A percentile compares a stretch with the other conserved stretches of the same genome.
phyloP scores from a whole-genome alignment of 2,888 invertebrate genomes.

The Brachyopa scutellaris region DNA sequence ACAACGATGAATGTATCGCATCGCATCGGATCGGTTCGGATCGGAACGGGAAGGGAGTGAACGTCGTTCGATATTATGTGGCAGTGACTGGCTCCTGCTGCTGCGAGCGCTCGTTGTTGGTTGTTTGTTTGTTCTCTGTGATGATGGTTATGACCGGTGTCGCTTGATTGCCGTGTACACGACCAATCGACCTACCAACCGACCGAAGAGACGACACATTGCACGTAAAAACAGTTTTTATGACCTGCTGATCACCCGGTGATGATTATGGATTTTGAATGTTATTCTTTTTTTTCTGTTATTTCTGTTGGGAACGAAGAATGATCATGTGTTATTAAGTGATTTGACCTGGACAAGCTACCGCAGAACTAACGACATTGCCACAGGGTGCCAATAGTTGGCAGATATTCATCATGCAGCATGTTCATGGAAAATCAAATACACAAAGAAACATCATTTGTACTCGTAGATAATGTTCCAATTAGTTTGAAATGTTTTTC shows the following conservation, averaged over 20 bases:
- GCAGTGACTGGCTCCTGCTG: constrained; percentile 57
- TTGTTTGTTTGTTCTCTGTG: too few relatives aligned
- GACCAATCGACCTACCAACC: neutral
- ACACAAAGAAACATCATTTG: constrained; percentile 35
- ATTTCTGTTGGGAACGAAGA: neutral
- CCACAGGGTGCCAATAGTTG: constrained; percentile 29
- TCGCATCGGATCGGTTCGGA: too few relatives aligned
- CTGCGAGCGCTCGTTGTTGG: constrained; percentile 16
- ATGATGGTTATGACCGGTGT: constrained; percentile 67
- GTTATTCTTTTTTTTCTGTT: constrained; percentile 2
- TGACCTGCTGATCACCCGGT: constrained; percentile 63
- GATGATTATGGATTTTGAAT: constrained; percentile 56
- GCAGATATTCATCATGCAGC: constrained; percentile 46
- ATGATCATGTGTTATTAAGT: constrained; percentile 42
- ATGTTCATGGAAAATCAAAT: neutral
- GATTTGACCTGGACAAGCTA: constrained; percentile 32
- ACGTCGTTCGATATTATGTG: constrained; percentile 34
- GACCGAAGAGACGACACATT: constrained; percentile 31
- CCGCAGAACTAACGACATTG: constrained; percentile 10
- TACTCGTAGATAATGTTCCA: constrained; percentile 72
- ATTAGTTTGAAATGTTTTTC: constrained; percentile 71
- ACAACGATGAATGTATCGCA: constrained; percentile 66
- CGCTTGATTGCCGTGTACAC: constrained; percentile 62
- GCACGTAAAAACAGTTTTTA: constrained; percentile 64
- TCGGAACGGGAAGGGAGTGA: too few relatives aligned